Evolutionary conservation across 2,888 invertebrate genomes (phyloP).

Genomic region (Drosophila testacea): DNA sequence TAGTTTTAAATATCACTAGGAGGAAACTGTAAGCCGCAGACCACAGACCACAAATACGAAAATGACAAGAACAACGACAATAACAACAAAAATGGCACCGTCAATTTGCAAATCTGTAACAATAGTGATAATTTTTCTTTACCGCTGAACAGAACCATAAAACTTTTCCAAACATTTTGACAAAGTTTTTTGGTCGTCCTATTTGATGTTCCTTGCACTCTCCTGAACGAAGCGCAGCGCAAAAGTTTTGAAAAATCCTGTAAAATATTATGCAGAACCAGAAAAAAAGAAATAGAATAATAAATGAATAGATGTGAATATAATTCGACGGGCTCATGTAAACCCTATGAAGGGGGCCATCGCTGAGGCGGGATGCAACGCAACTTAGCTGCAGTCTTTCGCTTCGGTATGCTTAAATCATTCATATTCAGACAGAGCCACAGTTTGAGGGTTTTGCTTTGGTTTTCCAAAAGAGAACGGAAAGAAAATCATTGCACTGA

Average conservation of each 20-base stretch:
- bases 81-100: slow-evolving; percentile 47
- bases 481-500: slow-evolving; percentile 57
- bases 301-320: slow-evolving; percentile 44
- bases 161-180: slow-evolving; percentile 67
- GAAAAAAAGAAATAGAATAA: slow-evolving; percentile 21
- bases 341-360: neutral
- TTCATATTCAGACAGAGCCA: slow-evolving; percentile 54
- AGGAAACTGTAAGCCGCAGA: slow-evolving; percentile 1
- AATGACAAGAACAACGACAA: slow-evolving; percentile 5
- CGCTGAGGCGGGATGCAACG: neutral
- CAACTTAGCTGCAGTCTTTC: slow-evolving; percentile 38
- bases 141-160: slow-evolving; percentile 38
- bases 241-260: slow-evolving; percentile 66
- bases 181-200: slow-evolving; percentile 62
- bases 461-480: neutral
- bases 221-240: slow-evolving; percentile 23
- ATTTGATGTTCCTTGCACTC: slow-evolving; percentile 47
- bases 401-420: slow-evolving; percentile 58
- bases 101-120: slow-evolving; percentile 66
- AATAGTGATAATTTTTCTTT: slow-evolving; percentile 76
- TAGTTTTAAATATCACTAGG: slow-evolving; percentile 4
- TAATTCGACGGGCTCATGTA: slow-evolving; percentile 50
- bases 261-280: slow-evolving; percentile 56
- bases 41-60: slow-evolving; percentile 4
- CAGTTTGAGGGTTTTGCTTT: slow-evolving; percentile 10